A percentile compares a stretch with the other conserved stretches of the same genome.
Conservation (phyloP, 2,888 invertebrate species). For the Syritta pipiens region DNA sequence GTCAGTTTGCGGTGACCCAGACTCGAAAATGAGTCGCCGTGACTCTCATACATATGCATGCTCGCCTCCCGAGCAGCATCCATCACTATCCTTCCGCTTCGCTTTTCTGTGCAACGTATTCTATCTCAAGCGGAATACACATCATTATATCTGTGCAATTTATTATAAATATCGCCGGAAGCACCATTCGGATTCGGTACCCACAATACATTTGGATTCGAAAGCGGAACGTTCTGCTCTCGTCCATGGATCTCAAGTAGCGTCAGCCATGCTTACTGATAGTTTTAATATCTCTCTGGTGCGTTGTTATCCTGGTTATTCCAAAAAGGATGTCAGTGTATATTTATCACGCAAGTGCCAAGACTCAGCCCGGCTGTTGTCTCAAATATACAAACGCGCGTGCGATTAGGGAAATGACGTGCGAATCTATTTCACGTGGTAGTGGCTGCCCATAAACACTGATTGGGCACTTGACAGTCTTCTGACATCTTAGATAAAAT, state of each 20-base stretch:
- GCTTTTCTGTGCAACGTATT: conserved; percentile 1
- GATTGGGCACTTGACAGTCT: conserved; percentile 42
- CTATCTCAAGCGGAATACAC: conserved; percentile 37
- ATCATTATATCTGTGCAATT: conserved; percentile 48
- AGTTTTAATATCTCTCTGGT: conserved; percentile 46
- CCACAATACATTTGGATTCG: conserved; percentile 46
- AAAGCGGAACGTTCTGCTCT: conserved; percentile 36
- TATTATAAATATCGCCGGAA: conserved; percentile 43
- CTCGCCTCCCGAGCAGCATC: conserved; percentile 25
- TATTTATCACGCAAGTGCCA: neutral
- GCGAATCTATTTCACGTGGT: conserved; percentile 1
- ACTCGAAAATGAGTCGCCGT: conserved; percentile 26
- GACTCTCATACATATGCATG: conserved; percentile 34
- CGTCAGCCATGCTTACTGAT: conserved; percentile 22
- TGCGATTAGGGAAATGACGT: conserved; percentile 32
- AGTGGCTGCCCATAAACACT: conserved; percentile 14
- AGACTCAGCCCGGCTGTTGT: conserved; percentile 2
- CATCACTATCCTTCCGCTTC: conserved; percentile 43
- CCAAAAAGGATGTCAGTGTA: neutral
- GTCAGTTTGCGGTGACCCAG: conserved; percentile 26
- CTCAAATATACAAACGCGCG: neutral
- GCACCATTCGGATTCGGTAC: conserved; percentile 4
- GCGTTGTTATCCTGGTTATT: conserved; percentile 20
- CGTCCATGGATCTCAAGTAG: conserved; percentile 12
- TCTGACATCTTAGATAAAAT: conserved; percentile 21